Evolutionary conservation across 2,113 vertebrate species (phyloP).

Genomic region (Oreochromis tanganicae): DNA sequence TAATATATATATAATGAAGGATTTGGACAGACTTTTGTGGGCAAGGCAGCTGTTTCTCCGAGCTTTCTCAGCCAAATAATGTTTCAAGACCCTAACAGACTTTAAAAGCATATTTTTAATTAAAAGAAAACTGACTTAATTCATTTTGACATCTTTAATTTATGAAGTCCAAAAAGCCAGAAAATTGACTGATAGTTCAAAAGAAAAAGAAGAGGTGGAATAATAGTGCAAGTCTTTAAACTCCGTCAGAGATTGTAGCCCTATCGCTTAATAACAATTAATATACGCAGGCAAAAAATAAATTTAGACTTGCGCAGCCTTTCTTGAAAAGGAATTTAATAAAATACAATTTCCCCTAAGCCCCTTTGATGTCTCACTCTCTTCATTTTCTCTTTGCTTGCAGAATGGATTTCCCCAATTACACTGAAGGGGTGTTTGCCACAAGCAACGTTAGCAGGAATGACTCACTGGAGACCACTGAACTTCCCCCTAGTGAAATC

Average conservation of each 20-base stretch:
- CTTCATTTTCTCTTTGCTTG: neutral
- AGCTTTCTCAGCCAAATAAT: neutral
- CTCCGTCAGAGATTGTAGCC: neutral
- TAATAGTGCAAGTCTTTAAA: neutral
- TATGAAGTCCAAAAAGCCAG: neutral
- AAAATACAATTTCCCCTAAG: neutral
- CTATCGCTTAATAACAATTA: neutral
- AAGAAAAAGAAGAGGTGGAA: neutral
- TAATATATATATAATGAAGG: neutral
- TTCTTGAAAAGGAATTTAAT: neutral
- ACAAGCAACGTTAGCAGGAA: slow-evolving; percentile 27
- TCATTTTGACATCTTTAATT: neutral
- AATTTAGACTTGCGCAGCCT: neutral
- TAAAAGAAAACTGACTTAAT: neutral
- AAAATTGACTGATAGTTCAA: neutral
- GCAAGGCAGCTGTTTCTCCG: neutral
- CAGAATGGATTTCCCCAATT: slow-evolving; percentile 89
- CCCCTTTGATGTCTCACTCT: neutral
- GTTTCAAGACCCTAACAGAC: neutral
- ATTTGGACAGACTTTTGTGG: neutral
- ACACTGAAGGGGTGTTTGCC: slow-evolving; percentile 77
- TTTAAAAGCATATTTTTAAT: neutral
- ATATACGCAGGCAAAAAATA: neutral
- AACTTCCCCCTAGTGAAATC: slow-evolving; percentile 79
- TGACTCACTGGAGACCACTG: slow-evolving; percentile 52